These are phyloP conservation scores for Drosophila murphyi DNA, from an alignment of 1,140 invertebrate genomes.

Conservation along the genomic window DNA sequence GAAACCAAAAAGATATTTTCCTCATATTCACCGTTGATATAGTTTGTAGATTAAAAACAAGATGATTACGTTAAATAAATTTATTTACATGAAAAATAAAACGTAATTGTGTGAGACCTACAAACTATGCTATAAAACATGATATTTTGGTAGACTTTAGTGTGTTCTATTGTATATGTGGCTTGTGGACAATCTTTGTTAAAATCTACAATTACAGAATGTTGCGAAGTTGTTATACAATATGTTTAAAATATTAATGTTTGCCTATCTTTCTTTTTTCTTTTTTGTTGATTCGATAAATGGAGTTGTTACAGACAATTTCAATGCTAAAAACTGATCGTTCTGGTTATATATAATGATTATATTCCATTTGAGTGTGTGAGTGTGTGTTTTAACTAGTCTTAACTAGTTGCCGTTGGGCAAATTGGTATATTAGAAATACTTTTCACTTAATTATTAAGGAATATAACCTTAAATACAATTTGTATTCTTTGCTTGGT, in stretches of 20 bases:
- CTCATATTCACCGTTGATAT: neutral
- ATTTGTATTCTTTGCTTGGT: conserved; percentile 4
- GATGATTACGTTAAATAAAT: conserved; percentile 46
- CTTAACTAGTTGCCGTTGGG: neutral
- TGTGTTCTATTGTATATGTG: conserved; percentile 24
- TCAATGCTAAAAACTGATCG: conserved; percentile 2
- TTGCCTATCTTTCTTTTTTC: neutral
- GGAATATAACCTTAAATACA: conserved; percentile 23
- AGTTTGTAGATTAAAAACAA: neutral
- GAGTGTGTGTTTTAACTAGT: no score
- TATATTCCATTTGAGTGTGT: neutral
- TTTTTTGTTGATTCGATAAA: conserved; percentile 4
- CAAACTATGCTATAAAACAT: conserved; percentile 64
- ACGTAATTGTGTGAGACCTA: conserved; percentile 42
- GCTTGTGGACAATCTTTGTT: conserved; percentile 49
- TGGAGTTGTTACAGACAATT: neutral
- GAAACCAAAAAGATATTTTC: neutral
- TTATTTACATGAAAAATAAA: conserved; percentile 67
- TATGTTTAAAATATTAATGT: conserved; percentile 9
- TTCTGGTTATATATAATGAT: conserved; percentile 10
- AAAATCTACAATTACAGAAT: conserved; percentile 62
- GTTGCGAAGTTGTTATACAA: conserved; percentile 60
- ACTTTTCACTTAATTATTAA: conserved; percentile 24
- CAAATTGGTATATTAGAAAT: conserved; percentile 28
- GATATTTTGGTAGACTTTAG: conserved; percentile 40